phyloP scores from a whole-genome alignment of 2,113 vertebrate genomes.

The Marmota monax region DNA sequence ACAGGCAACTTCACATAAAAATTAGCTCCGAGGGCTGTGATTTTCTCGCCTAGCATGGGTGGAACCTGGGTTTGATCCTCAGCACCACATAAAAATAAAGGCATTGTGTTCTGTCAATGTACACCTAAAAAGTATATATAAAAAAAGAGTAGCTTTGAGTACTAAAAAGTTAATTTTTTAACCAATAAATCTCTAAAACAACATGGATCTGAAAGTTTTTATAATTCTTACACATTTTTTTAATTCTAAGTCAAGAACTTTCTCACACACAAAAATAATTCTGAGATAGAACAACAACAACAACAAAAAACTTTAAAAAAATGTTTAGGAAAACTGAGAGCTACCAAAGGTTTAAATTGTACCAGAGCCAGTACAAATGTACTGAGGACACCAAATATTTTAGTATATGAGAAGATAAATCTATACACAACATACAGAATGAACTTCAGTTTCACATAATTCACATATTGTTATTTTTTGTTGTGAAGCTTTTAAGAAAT shows the following conservation, averaged over 20 bases:
- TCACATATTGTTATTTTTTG: background rate
- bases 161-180: background rate
- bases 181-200: background rate
- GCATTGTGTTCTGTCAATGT: no score
- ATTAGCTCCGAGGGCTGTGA: background rate
- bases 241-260: constrained; percentile 27
- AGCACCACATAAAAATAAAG: no score
- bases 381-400: background rate
- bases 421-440: background rate
- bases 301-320: background rate
- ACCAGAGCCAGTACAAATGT: background rate
- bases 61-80: no score
- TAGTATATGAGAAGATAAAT: constrained; percentile 29
- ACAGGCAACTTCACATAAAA: background rate
- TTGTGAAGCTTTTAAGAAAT: constrained; percentile 59
- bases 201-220: background rate
- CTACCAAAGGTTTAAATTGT: background rate
- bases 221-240: background rate
- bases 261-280: background rate
- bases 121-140: no score
- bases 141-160: background rate
- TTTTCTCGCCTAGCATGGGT: no score
- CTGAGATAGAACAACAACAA: background rate
- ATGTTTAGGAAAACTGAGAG: constrained; percentile 1
- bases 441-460: background rate